phyloP scores from a whole-genome alignment of 2,888 invertebrate genomes.

The Chalcosyrphus nemorum region DNA sequence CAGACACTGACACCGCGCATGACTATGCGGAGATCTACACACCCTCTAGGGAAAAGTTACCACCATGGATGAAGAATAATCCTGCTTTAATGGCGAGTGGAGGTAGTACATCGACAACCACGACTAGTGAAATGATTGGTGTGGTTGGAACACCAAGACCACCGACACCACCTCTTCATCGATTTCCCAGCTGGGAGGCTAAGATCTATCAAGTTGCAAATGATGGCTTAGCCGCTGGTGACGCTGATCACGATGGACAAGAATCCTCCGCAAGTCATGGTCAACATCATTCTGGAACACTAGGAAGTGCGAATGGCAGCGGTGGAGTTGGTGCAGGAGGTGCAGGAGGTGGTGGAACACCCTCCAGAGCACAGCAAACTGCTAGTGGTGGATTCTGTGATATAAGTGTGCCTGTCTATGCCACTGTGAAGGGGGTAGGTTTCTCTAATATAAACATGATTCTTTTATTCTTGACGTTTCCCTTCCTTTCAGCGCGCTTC shows the following conservation, averaged over 20 bases:
- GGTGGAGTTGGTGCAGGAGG: conserved; percentile 75
- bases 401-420: conserved; percentile 96
- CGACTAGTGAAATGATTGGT: conserved; percentile 78
- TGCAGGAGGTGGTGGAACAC: conserved; percentile 79
- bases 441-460: not conserved
- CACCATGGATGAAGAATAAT: conserved; percentile 84
- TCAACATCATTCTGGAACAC: conserved; percentile 78
- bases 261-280: conserved; percentile 74
- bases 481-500: conserved; percentile 88
- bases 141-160: conserved; percentile 83
- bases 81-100: conserved; percentile 82
- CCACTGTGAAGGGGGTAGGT: conserved; percentile 94
- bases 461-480: not conserved
- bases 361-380: conserved; percentile 81
- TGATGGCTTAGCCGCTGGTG: conserved; percentile 83
- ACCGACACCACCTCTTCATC: conserved; percentile 94
- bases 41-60: conserved; percentile 90
- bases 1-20: conserved; percentile 87
- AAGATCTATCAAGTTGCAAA: conserved; percentile 94
- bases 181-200: conserved; percentile 97
- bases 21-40: conserved; percentile 98
- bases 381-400: conserved; percentile 92
- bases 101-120: conserved; percentile 84
- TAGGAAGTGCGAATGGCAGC: conserved; percentile 70
- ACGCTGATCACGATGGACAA: conserved; percentile 80